Base-by-base conservation (phyloP, 1,140 invertebrate genomes). In the Euborellia annulipes region DNA sequence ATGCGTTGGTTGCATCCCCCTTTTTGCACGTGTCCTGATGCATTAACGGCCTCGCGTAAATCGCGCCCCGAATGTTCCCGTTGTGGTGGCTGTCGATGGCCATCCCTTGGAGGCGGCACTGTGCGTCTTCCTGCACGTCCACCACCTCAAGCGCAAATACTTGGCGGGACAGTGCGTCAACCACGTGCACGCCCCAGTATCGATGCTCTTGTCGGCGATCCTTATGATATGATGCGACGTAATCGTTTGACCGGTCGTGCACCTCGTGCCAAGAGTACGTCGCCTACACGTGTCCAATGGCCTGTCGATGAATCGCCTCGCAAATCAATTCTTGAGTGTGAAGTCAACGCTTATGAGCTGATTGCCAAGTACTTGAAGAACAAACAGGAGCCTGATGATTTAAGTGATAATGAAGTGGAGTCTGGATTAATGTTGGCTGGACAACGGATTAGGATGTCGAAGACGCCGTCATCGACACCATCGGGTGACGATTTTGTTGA, bases 311-410 rank as follows among this genome's bases (percentile, higher is more conserved):
- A n/a, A n/a, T 6, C 32, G 16, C 51, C 55, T 19, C 14, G 70
- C 20, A 72, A 73, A 39, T 86, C 82, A 16, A 89, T 89, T 48
- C 64, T 90, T 13, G 79, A 85, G 54, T 86, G 83, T 61, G 75
- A 86, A 56, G 79, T 88, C 11, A 88, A 85, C 63, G 82, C 85
- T 3, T 89, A 89, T 54, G 79, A 85, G 41, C 63, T 90, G 48
- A 73, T 88, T 42, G 73, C 48, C 7, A 53, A 55, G 43, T 45
- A 48, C 36, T 40, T 47, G 18, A 32, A 41, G 39, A 41, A 44
- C 17, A 50, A 55, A 18, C 50, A 55, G 40, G 38, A 51, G n/a
- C 53, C 53, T 43, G 70, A 71, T 52, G 66, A 69, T 39, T 50
- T 71, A 3, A 71, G 68, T 52, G 68, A 71, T 51, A 70, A 70